Evolutionary conservation across 2,888 invertebrate genomes (phyloP).

Genomic region (Ecdyonurus torrentis): DNA sequence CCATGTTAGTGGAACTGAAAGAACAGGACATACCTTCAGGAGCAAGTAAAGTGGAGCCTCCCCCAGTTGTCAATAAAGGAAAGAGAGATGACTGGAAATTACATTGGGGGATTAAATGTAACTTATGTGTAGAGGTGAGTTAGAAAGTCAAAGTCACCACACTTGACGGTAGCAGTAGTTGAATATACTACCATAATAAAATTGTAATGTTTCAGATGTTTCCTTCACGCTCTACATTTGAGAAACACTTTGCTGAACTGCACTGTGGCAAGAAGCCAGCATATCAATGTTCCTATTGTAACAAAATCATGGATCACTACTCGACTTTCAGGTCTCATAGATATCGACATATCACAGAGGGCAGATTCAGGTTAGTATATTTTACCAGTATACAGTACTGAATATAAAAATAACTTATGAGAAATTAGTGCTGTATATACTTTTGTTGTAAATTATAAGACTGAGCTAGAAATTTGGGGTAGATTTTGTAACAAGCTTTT

Average conservation of each 20-base stretch:
- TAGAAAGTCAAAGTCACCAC: not conserved
- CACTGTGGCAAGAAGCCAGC: conserved; percentile 28
- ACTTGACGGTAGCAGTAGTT: not conserved
- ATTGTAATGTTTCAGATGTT: conserved; percentile 21
- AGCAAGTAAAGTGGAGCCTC: not conserved
- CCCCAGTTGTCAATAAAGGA: not conserved
- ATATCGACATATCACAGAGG: conserved; percentile 37
- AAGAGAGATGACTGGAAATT: conserved; percentile 23
- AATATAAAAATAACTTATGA: too few relatives aligned
- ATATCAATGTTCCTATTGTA: conserved; percentile 39
- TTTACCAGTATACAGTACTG: too few relatives aligned
- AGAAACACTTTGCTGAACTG: conserved; percentile 30
- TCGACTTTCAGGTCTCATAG: conserved; percentile 35
- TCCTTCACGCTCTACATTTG: conserved; percentile 33
- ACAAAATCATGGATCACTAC: conserved; percentile 36
- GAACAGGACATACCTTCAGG: too few relatives aligned
- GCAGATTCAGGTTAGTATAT: conserved; percentile 34
- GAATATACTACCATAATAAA: not conserved
- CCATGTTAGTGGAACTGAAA: too few relatives aligned
- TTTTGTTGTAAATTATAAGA: too few relatives aligned
- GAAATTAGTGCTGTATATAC: too few relatives aligned
- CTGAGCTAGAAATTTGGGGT: too few relatives aligned
- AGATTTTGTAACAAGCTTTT: too few relatives aligned
- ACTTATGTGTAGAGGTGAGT: conserved; percentile 27
- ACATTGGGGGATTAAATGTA: conserved; percentile 36